Evolutionary conservation across 1,140 invertebrate species (phyloP).

Genomic region (Holcopasites calliopsidis): DNA sequence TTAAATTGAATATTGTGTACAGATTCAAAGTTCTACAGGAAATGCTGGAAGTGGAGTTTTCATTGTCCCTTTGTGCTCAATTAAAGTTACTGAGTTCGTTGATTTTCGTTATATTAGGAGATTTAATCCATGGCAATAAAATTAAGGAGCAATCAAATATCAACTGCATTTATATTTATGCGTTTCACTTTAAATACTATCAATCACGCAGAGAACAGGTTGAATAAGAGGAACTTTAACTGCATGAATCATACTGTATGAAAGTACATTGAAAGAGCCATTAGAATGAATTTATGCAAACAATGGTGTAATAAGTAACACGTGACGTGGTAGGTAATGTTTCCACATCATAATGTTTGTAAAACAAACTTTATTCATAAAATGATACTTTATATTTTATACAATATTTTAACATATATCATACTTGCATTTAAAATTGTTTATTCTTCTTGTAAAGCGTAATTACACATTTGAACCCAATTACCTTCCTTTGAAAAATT

Average conservation of each 20-base stretch:
- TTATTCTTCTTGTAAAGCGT: no score
- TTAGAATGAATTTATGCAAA: not conserved
- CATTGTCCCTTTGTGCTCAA: no score
- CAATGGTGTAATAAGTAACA: not conserved
- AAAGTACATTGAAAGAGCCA: not conserved
- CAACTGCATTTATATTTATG: not conserved
- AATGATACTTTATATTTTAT: not conserved
- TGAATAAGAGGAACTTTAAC: slow-evolving; percentile 8
- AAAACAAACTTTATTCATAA: not conserved
- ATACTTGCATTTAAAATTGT: no score
- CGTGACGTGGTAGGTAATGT: not conserved
- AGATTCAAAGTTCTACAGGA: no score
- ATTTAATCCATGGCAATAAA: not conserved
- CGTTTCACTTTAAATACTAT: not conserved
- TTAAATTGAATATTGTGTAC: no score
- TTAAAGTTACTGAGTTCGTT: no score
- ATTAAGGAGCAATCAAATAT: not conserved
- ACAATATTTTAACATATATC: no score
- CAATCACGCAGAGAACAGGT: not conserved
- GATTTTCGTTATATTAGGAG: no score
- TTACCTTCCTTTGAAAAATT: no score
- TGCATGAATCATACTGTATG: not conserved
- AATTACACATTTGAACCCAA: no score
- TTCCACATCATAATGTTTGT: no score
- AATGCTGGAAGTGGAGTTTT: no score